Percentiles rank a stretch among this genome's conserved stretches.
phyloP scores from a whole-genome alignment of 1,140 invertebrate species.

The Planococcus citri region DNA sequence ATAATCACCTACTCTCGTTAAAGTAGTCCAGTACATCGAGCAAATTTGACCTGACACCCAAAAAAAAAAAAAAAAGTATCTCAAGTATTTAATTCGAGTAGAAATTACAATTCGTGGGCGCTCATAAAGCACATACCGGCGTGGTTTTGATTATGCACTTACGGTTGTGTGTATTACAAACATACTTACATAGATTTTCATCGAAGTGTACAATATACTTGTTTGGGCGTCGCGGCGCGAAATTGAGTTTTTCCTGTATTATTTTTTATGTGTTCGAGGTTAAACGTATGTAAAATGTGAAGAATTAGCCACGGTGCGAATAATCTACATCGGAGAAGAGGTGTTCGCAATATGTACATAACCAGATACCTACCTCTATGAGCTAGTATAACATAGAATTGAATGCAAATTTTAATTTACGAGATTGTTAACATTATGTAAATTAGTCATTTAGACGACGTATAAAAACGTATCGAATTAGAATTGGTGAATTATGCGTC shows the following conservation, averaged over 20 bases:
- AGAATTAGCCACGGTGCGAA: background rate
- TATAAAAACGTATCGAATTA: background rate
- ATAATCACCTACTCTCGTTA: too few species aligned
- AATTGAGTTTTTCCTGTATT: background rate
- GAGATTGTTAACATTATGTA: background rate
- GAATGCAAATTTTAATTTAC: background rate
- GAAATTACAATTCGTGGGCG: too few species aligned
- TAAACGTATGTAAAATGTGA: background rate
- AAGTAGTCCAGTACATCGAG: too few species aligned
- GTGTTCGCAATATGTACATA: too few species aligned
- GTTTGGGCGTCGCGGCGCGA: background rate
- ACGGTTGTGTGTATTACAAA: background rate
- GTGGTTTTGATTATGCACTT: too few species aligned
- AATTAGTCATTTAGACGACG: background rate
- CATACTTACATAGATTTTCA: slow-evolving; percentile 4
- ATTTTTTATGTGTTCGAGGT: background rate
- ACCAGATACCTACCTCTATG: too few species aligned
- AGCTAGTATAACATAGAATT: too few species aligned
- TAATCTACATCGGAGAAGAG: background rate
- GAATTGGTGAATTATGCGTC: background rate
- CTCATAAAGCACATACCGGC: too few species aligned
- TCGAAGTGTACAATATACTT: too few species aligned
- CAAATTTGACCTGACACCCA: too few species aligned
- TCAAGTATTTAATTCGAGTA: too few species aligned
- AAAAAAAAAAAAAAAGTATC: too few species aligned